These are phyloP conservation scores for Synaphobranchus kaupii DNA, from an alignment of 2,797 vertebrate genomes.

Conservation along the genomic window DNA sequence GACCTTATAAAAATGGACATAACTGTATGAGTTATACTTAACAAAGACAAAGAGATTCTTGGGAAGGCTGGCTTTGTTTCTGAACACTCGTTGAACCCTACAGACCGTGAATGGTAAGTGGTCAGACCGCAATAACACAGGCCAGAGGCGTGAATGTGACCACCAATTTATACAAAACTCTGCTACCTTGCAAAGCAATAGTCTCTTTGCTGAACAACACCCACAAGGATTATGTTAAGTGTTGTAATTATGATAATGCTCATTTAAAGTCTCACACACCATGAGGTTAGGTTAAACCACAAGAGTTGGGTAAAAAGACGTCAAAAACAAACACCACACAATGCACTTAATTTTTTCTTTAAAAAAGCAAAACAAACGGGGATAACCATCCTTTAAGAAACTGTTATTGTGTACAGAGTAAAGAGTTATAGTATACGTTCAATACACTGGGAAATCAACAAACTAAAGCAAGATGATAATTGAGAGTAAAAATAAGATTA, in stretches of 20 bases:
- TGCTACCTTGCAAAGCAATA: not conserved
- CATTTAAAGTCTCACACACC: not conserved
- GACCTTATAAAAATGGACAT: not conserved
- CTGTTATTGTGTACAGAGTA: not conserved
- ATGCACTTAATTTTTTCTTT: not conserved
- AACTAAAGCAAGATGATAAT: not conserved
- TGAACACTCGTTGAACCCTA: not conserved
- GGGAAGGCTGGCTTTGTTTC: not conserved
- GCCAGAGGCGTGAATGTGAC: not conserved
- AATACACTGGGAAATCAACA: not conserved
- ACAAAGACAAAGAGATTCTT: not conserved
- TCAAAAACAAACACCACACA: not conserved
- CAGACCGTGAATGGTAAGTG: not conserved
- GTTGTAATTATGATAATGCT: not conserved
- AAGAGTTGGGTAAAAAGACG: not conserved
- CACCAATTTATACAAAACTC: not conserved
- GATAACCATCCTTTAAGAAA: not conserved
- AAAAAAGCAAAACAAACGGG: not conserved
- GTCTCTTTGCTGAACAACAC: not conserved
- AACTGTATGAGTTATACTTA: not conserved
- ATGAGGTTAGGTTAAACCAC: not conserved
- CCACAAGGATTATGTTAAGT: not conserved
- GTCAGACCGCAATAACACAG: constrained; percentile 5
- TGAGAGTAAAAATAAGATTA: not conserved
- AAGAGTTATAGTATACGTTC: no score